These are phyloP conservation scores for Amphimallon solstitiale DNA, from an alignment of 2,888 invertebrate genomes.

Conservation along the genomic window DNA sequence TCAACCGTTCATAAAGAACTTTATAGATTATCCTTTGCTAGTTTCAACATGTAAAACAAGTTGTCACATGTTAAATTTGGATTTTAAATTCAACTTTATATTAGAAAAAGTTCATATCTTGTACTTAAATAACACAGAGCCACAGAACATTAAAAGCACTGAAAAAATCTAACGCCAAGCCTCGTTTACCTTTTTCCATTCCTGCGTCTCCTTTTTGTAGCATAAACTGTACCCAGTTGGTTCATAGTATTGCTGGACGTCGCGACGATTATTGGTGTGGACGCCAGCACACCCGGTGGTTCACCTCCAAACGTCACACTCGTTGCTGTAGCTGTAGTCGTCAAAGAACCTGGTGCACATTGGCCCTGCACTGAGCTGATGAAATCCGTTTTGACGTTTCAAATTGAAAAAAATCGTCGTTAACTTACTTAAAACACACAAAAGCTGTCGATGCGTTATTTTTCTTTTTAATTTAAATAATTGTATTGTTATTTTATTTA, in stretches of 20 bases:
- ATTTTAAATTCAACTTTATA: no score
- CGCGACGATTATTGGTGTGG: slow-evolving; percentile 54
- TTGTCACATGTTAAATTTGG: no score
- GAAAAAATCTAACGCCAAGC: neutral
- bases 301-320: slow-evolving; percentile 59
- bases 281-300: slow-evolving; percentile 54
- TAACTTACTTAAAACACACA: slow-evolving; percentile 22
- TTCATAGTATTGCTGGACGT: slow-evolving; percentile 72
- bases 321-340: slow-evolving; percentile 50
- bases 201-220: slow-evolving; percentile 92
- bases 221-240: slow-evolving; percentile 96
- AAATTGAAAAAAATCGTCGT: slow-evolving; percentile 33
- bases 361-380: slow-evolving; percentile 58
- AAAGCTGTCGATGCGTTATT: slow-evolving; percentile 38
- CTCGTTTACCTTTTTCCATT: slow-evolving; percentile 91
- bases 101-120: no score
- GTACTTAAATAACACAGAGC: no score
- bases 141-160: no score
- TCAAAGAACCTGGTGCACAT: slow-evolving; percentile 58
- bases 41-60: no score
- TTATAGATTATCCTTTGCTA: no score
- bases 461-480: slow-evolving; percentile 3
- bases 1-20: no score
- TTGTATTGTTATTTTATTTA: neutral
- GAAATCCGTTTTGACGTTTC: slow-evolving; percentile 58